A percentile compares a stretch with the other conserved stretches of the same genome.
phyloP scores from a whole-genome alignment of 2,113 vertebrate genomes.

The Lepidothrix coronata region DNA sequence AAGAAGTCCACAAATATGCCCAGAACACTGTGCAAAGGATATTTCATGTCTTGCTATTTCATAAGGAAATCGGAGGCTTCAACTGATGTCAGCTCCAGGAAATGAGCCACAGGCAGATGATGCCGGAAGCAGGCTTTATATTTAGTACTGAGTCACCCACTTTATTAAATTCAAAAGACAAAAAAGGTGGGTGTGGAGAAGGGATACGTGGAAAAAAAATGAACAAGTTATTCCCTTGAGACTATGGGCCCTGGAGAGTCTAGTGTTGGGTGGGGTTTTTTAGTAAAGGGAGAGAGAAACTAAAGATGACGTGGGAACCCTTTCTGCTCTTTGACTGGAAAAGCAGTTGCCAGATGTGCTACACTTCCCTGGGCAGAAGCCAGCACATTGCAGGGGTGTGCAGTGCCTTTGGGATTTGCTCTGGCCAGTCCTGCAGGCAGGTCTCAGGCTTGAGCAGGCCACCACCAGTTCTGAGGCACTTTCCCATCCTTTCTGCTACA shows the following conservation, averaged over 20 bases:
- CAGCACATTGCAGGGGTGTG: neutral
- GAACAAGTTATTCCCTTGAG: neutral
- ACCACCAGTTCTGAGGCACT: neutral
- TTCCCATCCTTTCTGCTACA: neutral
- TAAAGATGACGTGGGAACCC: neutral
- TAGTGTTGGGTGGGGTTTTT: neutral
- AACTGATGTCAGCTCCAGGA: conserved; percentile 60
- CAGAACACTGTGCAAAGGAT: neutral
- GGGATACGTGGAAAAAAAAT: neutral
- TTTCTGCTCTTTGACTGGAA: neutral
- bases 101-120: conserved; percentile 58
- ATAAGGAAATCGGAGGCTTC: conserved; percentile 26
- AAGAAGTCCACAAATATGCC: neutral
- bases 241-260: neutral
- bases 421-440: accelerated
- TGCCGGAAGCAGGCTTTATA: conserved; percentile 48
- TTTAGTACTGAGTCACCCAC: conserved; percentile 57
- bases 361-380: neutral
- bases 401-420: neutral
- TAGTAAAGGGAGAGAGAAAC: neutral
- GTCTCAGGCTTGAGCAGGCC: neutral
- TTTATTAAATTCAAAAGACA: conserved; percentile 33
- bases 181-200: conserved; percentile 39
- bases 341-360: neutral
- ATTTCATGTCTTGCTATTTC: neutral